phyloP scores from a whole-genome alignment of 1,140 invertebrate species.

The Papilio xuthus region DNA sequence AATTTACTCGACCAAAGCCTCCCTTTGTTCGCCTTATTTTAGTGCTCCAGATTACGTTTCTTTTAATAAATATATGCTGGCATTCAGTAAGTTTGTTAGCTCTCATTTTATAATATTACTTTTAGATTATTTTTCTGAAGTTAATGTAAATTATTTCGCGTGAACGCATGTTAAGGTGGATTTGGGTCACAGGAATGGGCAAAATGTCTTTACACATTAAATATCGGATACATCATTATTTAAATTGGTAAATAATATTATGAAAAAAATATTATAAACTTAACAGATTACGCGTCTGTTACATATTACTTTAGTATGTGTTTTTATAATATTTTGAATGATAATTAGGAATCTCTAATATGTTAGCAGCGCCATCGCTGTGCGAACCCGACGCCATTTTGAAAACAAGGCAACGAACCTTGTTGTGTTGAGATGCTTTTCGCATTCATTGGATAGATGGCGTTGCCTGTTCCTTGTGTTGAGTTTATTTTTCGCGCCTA shows the following conservation, averaged over 20 bases:
- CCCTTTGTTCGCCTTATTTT: no score
- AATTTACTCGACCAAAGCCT: no score
- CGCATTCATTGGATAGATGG: conserved; percentile 25
- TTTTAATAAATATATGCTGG: no score
- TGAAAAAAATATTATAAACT: not conserved
- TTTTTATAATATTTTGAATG: not conserved
- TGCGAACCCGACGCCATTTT: conserved; percentile 4
- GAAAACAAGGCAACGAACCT: not conserved
- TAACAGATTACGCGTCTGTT: not conserved
- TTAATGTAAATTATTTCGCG: not conserved
- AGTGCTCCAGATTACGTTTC: no score
- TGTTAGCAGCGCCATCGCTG: conserved; percentile 29
- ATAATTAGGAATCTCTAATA: not conserved
- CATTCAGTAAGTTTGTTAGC: no score
- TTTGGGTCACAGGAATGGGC: not conserved
- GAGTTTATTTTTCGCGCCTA: not conserved
- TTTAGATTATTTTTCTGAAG: not conserved
- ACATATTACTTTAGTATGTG: not conserved
- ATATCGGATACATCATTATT: not conserved
- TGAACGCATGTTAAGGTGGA: not conserved
- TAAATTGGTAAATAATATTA: not conserved
- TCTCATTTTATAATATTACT: no score
- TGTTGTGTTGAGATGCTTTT: not conserved
- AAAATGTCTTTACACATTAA: not conserved
- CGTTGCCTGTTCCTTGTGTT: conserved; percentile 7